These are phyloP conservation scores for Nothocercus nigrocapillus DNA, from an alignment of 2,113 vertebrate species.

Conservation along the genomic window DNA sequence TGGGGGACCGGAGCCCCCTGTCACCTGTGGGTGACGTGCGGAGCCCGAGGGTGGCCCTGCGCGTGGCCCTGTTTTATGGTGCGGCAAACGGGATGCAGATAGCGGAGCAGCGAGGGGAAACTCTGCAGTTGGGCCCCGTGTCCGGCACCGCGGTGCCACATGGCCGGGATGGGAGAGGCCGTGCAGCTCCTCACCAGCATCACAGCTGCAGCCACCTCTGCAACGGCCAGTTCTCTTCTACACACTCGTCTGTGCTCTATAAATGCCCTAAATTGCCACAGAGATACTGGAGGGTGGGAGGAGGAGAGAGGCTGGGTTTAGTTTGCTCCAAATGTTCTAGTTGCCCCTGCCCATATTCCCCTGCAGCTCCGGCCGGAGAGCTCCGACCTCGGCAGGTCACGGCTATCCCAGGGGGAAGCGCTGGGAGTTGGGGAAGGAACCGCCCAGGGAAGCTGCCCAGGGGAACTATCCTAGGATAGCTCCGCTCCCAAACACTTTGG, in stretches of 20 bases:
- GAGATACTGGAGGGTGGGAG: not conserved
- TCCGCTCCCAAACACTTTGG: not conserved
- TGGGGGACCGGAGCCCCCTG: not conserved
- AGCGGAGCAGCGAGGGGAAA: not conserved
- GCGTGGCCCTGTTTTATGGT: not conserved
- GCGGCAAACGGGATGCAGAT: not conserved
- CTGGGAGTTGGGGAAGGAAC: not conserved
- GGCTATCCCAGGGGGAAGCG: not conserved
- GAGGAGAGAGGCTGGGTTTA: not conserved
- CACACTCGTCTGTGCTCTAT: not conserved
- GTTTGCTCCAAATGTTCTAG: accelerated
- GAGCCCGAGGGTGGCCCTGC: not conserved
- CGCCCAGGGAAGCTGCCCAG: accelerated
- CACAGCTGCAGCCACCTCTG: not conserved
- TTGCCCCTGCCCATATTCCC: not conserved
- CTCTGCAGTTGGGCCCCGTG: accelerated
- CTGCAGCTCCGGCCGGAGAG: not conserved
- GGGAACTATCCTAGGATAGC: not conserved
- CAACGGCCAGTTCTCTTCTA: accelerated
- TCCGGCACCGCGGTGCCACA: not conserved
- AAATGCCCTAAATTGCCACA: not conserved
- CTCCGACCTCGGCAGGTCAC: not conserved
- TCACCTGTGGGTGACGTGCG: not conserved
- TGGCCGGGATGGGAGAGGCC: accelerated
- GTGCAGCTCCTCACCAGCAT: not conserved